Percentiles rank a stretch among this genome's conserved stretches.
phyloP scores from a whole-genome alignment of 2,113 vertebrate genomes.

The Amia ocellicauda region DNA sequence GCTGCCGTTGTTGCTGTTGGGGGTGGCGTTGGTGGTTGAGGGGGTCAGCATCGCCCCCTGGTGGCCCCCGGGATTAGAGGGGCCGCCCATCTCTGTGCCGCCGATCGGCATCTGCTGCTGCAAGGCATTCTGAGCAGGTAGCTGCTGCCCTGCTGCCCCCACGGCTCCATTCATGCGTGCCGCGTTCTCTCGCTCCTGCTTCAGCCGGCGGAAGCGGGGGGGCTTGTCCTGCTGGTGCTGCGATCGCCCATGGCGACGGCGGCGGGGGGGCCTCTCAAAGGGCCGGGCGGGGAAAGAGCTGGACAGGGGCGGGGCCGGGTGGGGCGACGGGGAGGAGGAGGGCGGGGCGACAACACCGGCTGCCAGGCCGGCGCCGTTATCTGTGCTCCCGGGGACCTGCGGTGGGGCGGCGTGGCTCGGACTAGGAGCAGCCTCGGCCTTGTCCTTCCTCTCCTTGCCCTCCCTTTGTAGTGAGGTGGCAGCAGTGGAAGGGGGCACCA shows the following conservation, averaged over 20 bases:
- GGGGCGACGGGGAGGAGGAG: conserved; percentile 33
- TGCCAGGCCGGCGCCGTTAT: conserved; percentile 47
- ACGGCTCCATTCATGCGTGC: conserved; percentile 67
- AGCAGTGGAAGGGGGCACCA: too few species aligned
- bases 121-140: conserved; percentile 44
- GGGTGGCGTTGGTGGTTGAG: conserved; percentile 43
- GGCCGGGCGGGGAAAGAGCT: conserved; percentile 48
- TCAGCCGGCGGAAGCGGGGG: conserved; percentile 83
- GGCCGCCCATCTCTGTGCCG: conserved; percentile 53
- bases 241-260: conserved; percentile 75
- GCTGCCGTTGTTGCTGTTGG: conserved; percentile 42
- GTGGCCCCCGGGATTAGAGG: conserved; percentile 33
- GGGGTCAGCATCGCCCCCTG: conserved; percentile 52
- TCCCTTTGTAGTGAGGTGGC: conserved; percentile 43
- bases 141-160: conserved; percentile 39
- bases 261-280: conserved; percentile 73
- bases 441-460: conserved; percentile 56
- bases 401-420: conserved; percentile 47
- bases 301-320: conserved; percentile 37
- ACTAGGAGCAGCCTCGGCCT: conserved; percentile 43
- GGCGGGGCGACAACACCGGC: conserved; percentile 40
- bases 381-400: conserved; percentile 46
- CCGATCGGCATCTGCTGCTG: conserved; percentile 52
- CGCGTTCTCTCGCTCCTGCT: conserved; percentile 82
- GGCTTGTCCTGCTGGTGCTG: conserved; percentile 91